Evolutionary conservation across 2,888 invertebrate genomes (phyloP).

Genomic region (Hesperia comma): DNA sequence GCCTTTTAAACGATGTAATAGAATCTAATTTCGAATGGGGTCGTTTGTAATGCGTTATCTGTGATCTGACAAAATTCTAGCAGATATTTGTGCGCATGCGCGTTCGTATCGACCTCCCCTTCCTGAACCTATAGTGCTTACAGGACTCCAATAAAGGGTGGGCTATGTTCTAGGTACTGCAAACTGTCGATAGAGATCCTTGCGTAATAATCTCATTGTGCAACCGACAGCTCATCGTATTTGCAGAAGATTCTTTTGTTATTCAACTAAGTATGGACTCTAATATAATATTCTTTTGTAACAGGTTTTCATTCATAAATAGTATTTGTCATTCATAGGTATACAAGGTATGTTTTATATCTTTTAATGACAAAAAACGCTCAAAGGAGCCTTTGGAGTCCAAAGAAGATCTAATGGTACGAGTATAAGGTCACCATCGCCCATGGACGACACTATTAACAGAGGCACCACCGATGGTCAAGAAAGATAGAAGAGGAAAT

Average conservation of each 20-base stretch:
- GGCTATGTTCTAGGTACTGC: slow-evolving; percentile 15
- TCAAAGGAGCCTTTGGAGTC: no score
- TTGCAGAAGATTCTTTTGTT: background rate
- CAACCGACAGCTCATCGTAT: background rate
- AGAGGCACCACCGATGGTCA: no score
- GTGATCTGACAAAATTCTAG: slow-evolving; percentile 37
- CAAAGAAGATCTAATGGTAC: no score
- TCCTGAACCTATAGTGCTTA: slow-evolving; percentile 58
- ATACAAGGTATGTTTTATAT: no score
- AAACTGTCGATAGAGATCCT: slow-evolving; percentile 6
- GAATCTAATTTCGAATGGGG: background rate
- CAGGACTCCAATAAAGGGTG: slow-evolving; percentile 51
- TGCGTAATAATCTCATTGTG: slow-evolving; percentile 21
- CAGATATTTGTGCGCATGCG: slow-evolving; percentile 60
- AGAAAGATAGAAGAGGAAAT: no score
- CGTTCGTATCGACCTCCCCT: slow-evolving; percentile 65
- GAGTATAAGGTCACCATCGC: no score
- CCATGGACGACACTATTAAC: no score
- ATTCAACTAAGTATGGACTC: no score
- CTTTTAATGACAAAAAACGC: no score
- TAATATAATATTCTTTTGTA: no score
- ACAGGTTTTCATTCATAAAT: no score
- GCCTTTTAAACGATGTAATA: background rate
- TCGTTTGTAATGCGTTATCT: slow-evolving; percentile 21
- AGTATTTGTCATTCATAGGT: no score